Conservation (phyloP, 2,888 invertebrate genomes). For the Drosophila meridiana region DNA sequence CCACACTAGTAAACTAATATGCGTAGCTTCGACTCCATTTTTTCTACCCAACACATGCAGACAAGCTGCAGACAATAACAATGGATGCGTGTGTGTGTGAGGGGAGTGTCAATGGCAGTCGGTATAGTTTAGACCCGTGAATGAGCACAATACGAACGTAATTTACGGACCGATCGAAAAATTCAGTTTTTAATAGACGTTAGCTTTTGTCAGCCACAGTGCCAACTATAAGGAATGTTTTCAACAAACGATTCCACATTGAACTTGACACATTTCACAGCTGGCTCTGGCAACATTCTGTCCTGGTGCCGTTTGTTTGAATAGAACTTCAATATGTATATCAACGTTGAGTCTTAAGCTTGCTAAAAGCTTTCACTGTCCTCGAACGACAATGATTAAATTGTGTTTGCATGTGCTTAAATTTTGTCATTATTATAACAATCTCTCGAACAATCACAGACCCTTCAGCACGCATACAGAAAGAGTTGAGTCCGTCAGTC, state of each 20-base stretch:
- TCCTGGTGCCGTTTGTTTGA: conserved; percentile 13
- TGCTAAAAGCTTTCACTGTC: not conserved
- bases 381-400: conserved; percentile 22
- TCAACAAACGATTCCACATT: conserved; percentile 52
- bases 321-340: conserved; percentile 16
- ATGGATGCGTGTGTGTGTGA: conserved; percentile 18
- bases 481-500: conserved; percentile 41
- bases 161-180: conserved; percentile 58
- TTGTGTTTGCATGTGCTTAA: conserved; percentile 41
- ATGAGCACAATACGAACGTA: conserved; percentile 63
- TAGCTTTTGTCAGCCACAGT: conserved; percentile 58
- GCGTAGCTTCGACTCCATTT: conserved; percentile 28
- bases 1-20: conserved; percentile 69
- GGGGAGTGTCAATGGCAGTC: conserved; percentile 28
- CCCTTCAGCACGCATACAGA: conserved; percentile 9
- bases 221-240: conserved; percentile 9
- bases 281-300: conserved; percentile 7
- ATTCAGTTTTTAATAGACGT: conserved; percentile 59
- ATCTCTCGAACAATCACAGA: conserved; percentile 46
- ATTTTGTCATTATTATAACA: conserved; percentile 62
- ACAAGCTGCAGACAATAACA: conserved; percentile 44
- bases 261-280: conserved; percentile 58
- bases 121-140: conserved; percentile 28
- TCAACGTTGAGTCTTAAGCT: conserved; percentile 18
- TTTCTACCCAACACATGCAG: conserved; percentile 33